Conservation (phyloP, 2,113 vertebrate genomes). For the Machaerirhynchus nigripectus region DNA sequence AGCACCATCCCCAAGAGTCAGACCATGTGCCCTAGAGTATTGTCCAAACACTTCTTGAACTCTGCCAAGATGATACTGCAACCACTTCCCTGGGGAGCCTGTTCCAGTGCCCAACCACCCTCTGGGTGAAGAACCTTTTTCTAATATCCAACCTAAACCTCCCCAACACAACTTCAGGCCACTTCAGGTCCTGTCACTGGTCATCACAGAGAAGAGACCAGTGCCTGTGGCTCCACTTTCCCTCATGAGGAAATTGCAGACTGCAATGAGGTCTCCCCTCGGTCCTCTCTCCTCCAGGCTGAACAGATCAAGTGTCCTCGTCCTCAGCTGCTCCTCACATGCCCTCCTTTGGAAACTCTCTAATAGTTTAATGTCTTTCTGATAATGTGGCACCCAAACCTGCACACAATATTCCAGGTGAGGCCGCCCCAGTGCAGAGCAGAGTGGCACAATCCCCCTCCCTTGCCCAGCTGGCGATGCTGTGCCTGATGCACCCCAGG, state of each 20-base stretch:
- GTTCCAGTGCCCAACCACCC: background rate
- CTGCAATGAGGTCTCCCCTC: background rate
- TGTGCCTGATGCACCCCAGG: background rate
- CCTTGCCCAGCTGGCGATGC: background rate
- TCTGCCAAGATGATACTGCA: background rate
- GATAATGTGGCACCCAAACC: background rate
- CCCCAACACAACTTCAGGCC: background rate
- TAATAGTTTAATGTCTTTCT: background rate
- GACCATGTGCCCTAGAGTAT: background rate
- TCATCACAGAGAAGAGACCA: background rate
- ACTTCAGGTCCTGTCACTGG: background rate
- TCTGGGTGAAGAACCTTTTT: fast-evolving
- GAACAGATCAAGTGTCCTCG: background rate
- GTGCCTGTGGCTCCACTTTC: background rate
- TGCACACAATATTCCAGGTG: background rate
- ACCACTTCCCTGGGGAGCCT: background rate
- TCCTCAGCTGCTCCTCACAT: fast-evolving
- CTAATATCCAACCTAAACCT: background rate
- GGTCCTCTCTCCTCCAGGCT: background rate
- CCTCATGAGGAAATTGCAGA: background rate
- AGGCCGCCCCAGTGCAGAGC: background rate
- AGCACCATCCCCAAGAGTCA: background rate
- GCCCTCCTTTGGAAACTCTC: background rate
- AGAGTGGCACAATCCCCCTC: background rate
- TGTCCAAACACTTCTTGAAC: background rate